Conservation (phyloP, 2,888 invertebrate genomes). For the Thera britannica region DNA sequence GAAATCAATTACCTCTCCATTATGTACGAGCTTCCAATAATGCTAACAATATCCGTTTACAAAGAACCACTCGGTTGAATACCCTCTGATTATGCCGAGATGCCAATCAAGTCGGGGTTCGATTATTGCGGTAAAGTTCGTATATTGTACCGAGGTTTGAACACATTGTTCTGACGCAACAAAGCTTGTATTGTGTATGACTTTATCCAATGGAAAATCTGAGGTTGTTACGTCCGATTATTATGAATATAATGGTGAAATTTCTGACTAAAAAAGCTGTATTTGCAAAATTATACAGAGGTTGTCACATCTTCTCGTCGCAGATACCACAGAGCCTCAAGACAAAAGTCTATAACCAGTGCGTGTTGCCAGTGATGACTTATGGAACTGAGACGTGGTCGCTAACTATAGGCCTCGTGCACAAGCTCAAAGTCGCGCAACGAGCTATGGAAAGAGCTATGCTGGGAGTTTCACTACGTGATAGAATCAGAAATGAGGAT, state of each 20-base stretch:
- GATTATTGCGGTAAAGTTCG: constrained; percentile 9
- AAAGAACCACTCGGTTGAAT: constrained; percentile 14
- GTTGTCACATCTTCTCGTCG: too few relatives aligned
- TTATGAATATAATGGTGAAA: not conserved
- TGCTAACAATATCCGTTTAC: constrained; percentile 16
- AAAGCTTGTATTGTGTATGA: constrained; percentile 16
- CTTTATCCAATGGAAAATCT: constrained; percentile 9
- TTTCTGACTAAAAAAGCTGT: not conserved
- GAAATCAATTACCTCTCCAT: constrained; percentile 1
- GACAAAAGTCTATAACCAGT: too few relatives aligned
- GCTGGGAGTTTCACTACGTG: too few relatives aligned
- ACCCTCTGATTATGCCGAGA: constrained; percentile 25
- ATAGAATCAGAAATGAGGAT: too few relatives aligned
- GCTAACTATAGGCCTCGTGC: too few relatives aligned
- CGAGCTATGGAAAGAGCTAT: too few relatives aligned
- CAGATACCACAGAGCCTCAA: too few relatives aligned
- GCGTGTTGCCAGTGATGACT: too few relatives aligned
- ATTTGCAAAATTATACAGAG: too few relatives aligned
- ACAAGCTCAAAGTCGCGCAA: too few relatives aligned
- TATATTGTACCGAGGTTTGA: constrained; percentile 12
- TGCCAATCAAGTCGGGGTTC: constrained; percentile 26
- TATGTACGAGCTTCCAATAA: constrained; percentile 5
- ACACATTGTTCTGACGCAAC: constrained; percentile 19
- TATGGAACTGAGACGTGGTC: too few relatives aligned
- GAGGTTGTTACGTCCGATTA: constrained; percentile 10